phyloP scores from a whole-genome alignment of 2,888 invertebrate genomes.

The Drosophila flavopinicola region DNA sequence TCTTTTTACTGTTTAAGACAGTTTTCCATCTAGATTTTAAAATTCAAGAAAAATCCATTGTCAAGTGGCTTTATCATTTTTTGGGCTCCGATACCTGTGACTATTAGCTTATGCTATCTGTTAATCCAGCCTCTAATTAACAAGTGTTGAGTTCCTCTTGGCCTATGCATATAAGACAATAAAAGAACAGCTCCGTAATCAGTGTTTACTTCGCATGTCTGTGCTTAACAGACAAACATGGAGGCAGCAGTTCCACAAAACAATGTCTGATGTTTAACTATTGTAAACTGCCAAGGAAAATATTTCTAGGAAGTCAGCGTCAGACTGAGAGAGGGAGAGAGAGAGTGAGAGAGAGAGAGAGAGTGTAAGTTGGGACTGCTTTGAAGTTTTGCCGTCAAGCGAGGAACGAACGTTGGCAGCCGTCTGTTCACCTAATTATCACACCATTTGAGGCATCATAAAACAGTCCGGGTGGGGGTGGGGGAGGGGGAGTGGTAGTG shows the following conservation, averaged over 20 bases:
- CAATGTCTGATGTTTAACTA: constrained; percentile 38
- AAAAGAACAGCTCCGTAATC: constrained; percentile 5
- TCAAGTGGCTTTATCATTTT: background rate
- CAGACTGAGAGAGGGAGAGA: constrained; percentile 10
- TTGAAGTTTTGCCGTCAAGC: constrained; percentile 63
- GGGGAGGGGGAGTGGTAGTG: background rate
- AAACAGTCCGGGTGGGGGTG: constrained; percentile 27
- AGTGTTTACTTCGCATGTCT: constrained; percentile 17
- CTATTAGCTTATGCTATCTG: too few species aligned
- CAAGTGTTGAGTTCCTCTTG: background rate
- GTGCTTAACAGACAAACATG: background rate
- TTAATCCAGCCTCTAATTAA: background rate
- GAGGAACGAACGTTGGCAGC: constrained; percentile 50
- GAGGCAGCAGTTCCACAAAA: constrained; percentile 1
- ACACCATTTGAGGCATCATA: constrained; percentile 77
- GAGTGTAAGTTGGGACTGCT: constrained; percentile 39
- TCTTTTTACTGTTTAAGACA: too few species aligned
- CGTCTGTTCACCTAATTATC: constrained; percentile 79
- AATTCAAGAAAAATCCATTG: too few species aligned
- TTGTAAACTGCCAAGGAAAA: constrained; percentile 50
- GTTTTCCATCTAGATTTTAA: background rate
- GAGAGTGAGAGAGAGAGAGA: constrained; percentile 6
- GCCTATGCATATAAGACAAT: background rate
- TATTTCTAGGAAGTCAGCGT: constrained; percentile 59
- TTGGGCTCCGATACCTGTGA: too few species aligned